phyloP scores from a whole-genome alignment of 1,140 invertebrate genomes.

The Mercenaria mercenaria region DNA sequence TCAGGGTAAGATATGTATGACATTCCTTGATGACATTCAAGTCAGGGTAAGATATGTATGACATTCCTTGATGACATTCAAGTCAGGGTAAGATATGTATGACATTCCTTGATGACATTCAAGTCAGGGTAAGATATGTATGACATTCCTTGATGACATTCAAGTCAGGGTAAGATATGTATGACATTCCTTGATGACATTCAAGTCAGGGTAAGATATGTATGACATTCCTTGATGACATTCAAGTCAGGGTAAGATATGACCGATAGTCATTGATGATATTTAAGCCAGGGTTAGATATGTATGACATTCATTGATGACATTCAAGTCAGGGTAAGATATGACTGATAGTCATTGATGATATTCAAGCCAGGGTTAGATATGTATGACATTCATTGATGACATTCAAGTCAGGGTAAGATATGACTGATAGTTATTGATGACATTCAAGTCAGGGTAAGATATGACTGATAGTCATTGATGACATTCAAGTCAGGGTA shows the following conservation, averaged over 20 bases:
- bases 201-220: too few relatives aligned
- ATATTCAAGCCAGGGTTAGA: constrained; percentile 84
- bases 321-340: too few relatives aligned
- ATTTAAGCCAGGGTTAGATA: constrained; percentile 87
- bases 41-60: constrained; percentile 83
- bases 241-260: too few relatives aligned
- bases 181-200: constrained; percentile 90
- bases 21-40: constrained; percentile 90
- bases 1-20: constrained; percentile 86
- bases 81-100: constrained; percentile 80
- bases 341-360: constrained; percentile 90
- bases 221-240: too few relatives aligned
- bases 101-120: constrained; percentile 90
- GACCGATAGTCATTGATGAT: constrained; percentile 90
- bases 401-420: constrained; percentile 87
- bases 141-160: too few relatives aligned
- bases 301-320: neutral
- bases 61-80: neutral
- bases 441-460: neutral
- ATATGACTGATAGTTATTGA: neutral
- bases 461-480: constrained; percentile 89
- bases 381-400: constrained; percentile 89
- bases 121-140: constrained; percentile 84
- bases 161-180: constrained; percentile 71
- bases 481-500: constrained; percentile 88